phyloP scores from a whole-genome alignment of 2,888 invertebrate genomes.

The Conomelus anceps region DNA sequence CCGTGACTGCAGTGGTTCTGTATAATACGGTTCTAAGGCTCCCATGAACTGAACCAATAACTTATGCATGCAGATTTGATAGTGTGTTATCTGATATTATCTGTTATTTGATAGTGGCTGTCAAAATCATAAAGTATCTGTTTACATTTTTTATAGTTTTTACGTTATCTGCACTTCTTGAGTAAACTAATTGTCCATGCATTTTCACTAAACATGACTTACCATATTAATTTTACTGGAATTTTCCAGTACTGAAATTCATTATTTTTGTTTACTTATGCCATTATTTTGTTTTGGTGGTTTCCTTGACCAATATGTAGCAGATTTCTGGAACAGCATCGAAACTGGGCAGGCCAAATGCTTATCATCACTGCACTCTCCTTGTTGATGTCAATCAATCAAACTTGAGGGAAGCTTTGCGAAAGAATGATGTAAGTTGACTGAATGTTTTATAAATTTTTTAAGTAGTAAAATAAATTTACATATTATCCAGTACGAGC shows the following conservation, averaged over 20 bases:
- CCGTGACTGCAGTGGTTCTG: no score
- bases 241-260: background rate
- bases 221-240: background rate
- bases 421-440: conserved; percentile 62
- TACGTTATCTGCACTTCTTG: no score
- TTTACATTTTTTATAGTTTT: no score
- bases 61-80: no score
- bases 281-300: background rate
- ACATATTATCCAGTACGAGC: no score
- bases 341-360: conserved; percentile 75
- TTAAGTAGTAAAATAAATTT: no score
- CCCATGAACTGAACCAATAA: no score
- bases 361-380: conserved; percentile 97
- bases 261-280: background rate
- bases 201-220: background rate
- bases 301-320: conserved; percentile 30
- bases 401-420: conserved; percentile 62
- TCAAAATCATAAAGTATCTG: no score
- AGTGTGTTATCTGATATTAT: no score
- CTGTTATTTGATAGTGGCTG: no score
- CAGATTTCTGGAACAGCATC: conserved; percentile 95
- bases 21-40: no score
- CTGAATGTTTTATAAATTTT: background rate
- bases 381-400: conserved; percentile 78
- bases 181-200: no score